A percentile compares a stretch with the other conserved stretches of the same genome.
Conservation (phyloP, 2,797 vertebrate genomes). For the Epinephelus coioides region DNA sequence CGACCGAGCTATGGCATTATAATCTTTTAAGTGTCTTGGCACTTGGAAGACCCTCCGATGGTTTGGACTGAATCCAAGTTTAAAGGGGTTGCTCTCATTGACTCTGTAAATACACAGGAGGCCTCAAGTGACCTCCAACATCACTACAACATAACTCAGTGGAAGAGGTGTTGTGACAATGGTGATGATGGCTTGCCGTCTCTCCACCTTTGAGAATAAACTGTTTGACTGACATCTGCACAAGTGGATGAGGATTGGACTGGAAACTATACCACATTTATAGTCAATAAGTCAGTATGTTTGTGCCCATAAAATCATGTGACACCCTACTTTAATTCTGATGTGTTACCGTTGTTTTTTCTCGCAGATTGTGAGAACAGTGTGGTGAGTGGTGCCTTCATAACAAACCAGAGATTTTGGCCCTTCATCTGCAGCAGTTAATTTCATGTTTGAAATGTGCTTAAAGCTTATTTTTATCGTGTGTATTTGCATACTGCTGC, state of each 20-base stretch:
- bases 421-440: conserved; percentile 40
- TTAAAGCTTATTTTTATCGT: conserved; percentile 50
- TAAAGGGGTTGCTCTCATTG: conserved; percentile 4
- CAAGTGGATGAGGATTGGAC: conserved; percentile 6
- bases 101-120: conserved; percentile 23
- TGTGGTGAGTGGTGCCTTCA: conserved; percentile 74
- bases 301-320: conserved; percentile 42
- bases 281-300: conserved; percentile 22
- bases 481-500: conserved; percentile 31
- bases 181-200: conserved; percentile 2
- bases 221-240: conserved; percentile 17
- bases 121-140: conserved; percentile 18
- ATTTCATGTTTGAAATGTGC: conserved; percentile 52
- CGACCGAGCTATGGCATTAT: conserved; percentile 16
- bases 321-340: conserved; percentile 23
- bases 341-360: conserved; percentile 41
- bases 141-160: neutral
- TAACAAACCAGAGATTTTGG: conserved; percentile 54
- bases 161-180: conserved; percentile 8
- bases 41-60: conserved; percentile 15
- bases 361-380: conserved; percentile 39
- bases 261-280: conserved; percentile 29
- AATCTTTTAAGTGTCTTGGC: conserved; percentile 41
- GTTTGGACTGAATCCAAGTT: conserved; percentile 32
- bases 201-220: conserved; percentile 27